phyloP scores from a whole-genome alignment of 2,888 invertebrate species.

The Barypeithes pellucidus region DNA sequence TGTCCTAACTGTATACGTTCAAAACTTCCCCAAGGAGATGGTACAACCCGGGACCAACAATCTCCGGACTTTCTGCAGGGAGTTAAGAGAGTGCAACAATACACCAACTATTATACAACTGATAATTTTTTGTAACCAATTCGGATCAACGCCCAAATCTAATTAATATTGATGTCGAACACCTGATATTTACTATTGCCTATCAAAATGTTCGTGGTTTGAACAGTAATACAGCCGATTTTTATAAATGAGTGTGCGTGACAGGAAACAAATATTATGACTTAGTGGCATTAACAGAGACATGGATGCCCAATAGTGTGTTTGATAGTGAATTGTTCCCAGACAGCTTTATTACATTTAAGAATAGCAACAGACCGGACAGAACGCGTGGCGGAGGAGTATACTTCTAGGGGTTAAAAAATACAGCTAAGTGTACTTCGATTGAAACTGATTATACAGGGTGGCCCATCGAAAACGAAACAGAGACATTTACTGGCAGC shows the following conservation, averaged over 20 bases:
- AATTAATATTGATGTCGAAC: no score
- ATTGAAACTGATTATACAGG: not conserved
- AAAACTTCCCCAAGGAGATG: not conserved
- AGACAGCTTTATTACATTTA: not conserved
- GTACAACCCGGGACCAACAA: not conserved
- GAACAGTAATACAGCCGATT: not conserved
- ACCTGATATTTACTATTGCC: no score
- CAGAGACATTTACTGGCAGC: no score
- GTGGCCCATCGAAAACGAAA: no score
- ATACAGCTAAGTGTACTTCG: not conserved
- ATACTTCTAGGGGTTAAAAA: constrained; percentile 1
- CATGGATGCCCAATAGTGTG: not conserved
- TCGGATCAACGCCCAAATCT: not conserved
- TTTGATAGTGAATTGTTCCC: no score
- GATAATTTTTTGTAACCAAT: not conserved
- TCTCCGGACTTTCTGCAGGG: not conserved
- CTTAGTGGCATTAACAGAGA: not conserved
- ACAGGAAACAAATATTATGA: no score
- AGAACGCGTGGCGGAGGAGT: not conserved
- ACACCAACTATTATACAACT: not conserved
- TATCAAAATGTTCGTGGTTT: constrained; percentile 1
- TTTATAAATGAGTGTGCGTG: not conserved
- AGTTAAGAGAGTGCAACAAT: not conserved
- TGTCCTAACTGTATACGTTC: not conserved
- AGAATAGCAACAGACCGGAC: not conserved